Evolutionary conservation across 2,113 vertebrate species (phyloP).

Genomic region (Pan troglodytes): NHGRI_mPanTro3-v2.1_pri NC_072412.2:78744001-78744500

Average conservation of each 20-base stretch:
- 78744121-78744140: slow-evolving; percentile 89
- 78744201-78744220: slow-evolving; percentile 72
- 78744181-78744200: slow-evolving; percentile 57
- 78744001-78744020: slow-evolving; percentile 83
- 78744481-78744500: background rate
- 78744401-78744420: slow-evolving; percentile 22
- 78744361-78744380: slow-evolving; percentile 41
- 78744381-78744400: background rate
- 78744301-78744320: slow-evolving; percentile 57
- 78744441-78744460: background rate
- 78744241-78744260: background rate
- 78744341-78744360: slow-evolving; percentile 76
- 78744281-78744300: slow-evolving; percentile 12
- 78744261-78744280: background rate
- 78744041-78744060: slow-evolving; percentile 83
- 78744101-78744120: slow-evolving; percentile 85
- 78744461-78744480: background rate
- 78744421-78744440: slow-evolving; percentile 21
- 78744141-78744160: slow-evolving; percentile 88
- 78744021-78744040: slow-evolving; percentile 86
- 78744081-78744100: slow-evolving; percentile 80
- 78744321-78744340: slow-evolving; percentile 51
- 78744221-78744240: background rate
- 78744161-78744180: slow-evolving; percentile 76
- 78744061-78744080: slow-evolving; percentile 90